A percentile compares a stretch with the other conserved stretches of the same genome.
Evolutionary conservation across 2,888 invertebrate genomes (phyloP).

Genomic region (Cantharis flavilabris): DNA sequence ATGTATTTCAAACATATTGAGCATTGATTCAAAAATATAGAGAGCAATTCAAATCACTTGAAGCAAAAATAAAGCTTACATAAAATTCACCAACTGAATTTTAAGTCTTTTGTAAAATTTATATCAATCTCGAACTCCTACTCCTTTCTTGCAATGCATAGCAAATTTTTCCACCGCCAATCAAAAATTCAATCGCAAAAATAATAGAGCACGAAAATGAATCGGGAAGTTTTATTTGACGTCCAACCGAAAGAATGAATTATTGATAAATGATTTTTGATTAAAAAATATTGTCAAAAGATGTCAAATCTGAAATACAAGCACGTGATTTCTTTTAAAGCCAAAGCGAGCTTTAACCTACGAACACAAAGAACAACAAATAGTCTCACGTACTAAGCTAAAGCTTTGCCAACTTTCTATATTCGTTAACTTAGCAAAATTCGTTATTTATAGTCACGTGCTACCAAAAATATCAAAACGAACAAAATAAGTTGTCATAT

Average conservation of each 20-base stretch:
- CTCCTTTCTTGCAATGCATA: not conserved
- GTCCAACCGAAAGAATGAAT: not conserved
- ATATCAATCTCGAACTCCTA: not conserved
- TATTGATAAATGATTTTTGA: not conserved
- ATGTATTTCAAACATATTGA: not conserved
- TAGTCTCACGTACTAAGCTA: slow-evolving; percentile 12
- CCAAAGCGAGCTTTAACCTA: not conserved
- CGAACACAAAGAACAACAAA: slow-evolving; percentile 16
- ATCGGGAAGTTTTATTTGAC: not conserved
- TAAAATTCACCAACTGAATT: slow-evolving; percentile 11
- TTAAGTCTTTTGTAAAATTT: slow-evolving; percentile 8
- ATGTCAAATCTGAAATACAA: slow-evolving; percentile 1
- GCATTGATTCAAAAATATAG: not conserved
- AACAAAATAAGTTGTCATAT: not conserved
- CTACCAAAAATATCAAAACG: not conserved
- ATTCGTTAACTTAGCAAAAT: slow-evolving; percentile 7
- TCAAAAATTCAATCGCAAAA: not conserved
- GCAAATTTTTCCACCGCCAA: not conserved
- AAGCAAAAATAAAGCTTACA: slow-evolving; percentile 5
- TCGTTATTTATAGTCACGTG: not conserved
- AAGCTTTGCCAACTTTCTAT: slow-evolving; percentile 8
- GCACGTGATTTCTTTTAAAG: slow-evolving; percentile 9
- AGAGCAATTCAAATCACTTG: slow-evolving; percentile 7
- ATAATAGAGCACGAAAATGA: not conserved
- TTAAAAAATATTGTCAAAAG: not conserved